Base-by-base conservation (phyloP, 2,113 vertebrate species). In the Leptocoma aspasia region DNA sequence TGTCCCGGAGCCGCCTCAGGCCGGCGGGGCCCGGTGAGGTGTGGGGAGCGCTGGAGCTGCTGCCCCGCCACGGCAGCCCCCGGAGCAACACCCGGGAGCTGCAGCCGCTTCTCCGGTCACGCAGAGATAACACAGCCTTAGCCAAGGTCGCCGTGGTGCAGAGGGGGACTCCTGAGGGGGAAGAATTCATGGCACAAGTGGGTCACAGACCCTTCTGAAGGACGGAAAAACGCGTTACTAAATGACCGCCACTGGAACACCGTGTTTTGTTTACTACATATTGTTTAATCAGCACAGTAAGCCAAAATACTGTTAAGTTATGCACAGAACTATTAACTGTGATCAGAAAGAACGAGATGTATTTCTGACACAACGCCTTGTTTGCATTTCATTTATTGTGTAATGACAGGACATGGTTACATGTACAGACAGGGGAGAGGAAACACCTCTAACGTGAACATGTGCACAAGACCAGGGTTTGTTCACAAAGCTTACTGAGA, bases 361-460 rank as follows among this genome's bases (percentile, higher is more conserved):
- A 13, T 72, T 91, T 89, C 69, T 56, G 70, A 79, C 52, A 82
- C 52, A 10, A 57, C 0, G 61, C 92, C 79, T 75, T 63, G 94
- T 75, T 72, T 96, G 87, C 87, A 87, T 88, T 97, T 97, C 16
- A 14, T 98, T 97, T 97, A 85, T 92, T 96, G 80, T 15, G 78
- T 91, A 86, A 72, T 68, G 96, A 95, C 92, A 80, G 92, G 73
- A 72, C 19, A 80, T 19, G 84, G 54, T 94, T 97, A 97, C 95
- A 96, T 27, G 82, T 80, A 91, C 1, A 45, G 45, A 61, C 33
- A 82, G 82, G 76, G 27, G 57, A 73, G n/a, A 95, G 37, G 47
- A 63, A 86, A 91, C 63, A 83, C 17, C 45, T 65, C 15, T 13
- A 54, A 66, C 0, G 61, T 50, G 89, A 80, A 73, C 11, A 39